A percentile compares a stretch with the other conserved stretches of the same genome.
phyloP scores from a whole-genome alignment of 1,140 invertebrate species.

The Trissolcus basalis region DNA sequence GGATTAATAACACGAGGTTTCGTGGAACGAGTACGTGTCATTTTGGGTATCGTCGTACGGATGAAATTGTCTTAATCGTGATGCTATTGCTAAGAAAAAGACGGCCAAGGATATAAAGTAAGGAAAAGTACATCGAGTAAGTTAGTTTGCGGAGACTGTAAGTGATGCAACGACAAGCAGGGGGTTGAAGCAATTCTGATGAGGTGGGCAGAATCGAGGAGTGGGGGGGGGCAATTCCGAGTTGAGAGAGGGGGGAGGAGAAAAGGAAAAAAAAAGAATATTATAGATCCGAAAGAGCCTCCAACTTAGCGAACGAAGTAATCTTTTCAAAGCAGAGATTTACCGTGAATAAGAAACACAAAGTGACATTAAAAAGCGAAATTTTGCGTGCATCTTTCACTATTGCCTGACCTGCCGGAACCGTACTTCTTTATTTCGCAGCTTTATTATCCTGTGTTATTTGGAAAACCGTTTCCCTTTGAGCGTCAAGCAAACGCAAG shows the following conservation, averaged over 20 bases:
- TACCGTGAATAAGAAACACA: slow-evolving; percentile 57
- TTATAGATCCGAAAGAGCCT: slow-evolving; percentile 53
- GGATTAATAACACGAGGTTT: too few species aligned
- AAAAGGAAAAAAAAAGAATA: slow-evolving; percentile 30
- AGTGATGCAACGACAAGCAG: slow-evolving; percentile 9
- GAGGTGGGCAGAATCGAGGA: slow-evolving; percentile 42
- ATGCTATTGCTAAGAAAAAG: slow-evolving; percentile 23
- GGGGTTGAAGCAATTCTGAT: slow-evolving; percentile 44
- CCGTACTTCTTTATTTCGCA: slow-evolving; percentile 41
- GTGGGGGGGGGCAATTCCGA: slow-evolving; percentile 15
- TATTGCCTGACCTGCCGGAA: slow-evolving; percentile 38
- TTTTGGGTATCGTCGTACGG: slow-evolving; percentile 2
- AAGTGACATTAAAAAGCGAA: slow-evolving; percentile 58
- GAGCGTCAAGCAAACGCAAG: slow-evolving; percentile 35
- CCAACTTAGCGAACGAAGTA: slow-evolving; percentile 51
- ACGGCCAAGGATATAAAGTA: slow-evolving; percentile 26
- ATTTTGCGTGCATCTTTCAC: slow-evolving; percentile 46
- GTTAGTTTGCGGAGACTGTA: slow-evolving; percentile 45
- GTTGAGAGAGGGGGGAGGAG: too few species aligned
- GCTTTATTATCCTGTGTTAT: slow-evolving; percentile 43
- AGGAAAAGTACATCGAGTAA: slow-evolving; percentile 25
- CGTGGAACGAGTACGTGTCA: too few species aligned
- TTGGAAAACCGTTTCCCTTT: slow-evolving; percentile 50
- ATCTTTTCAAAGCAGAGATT: slow-evolving; percentile 57
- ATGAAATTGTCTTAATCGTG: slow-evolving; percentile 31